Evolutionary conservation across 1,140 invertebrate genomes (phyloP), one percentile per base, ranked within the genome.

Genomic region (Penaeus chinensis): DNA sequence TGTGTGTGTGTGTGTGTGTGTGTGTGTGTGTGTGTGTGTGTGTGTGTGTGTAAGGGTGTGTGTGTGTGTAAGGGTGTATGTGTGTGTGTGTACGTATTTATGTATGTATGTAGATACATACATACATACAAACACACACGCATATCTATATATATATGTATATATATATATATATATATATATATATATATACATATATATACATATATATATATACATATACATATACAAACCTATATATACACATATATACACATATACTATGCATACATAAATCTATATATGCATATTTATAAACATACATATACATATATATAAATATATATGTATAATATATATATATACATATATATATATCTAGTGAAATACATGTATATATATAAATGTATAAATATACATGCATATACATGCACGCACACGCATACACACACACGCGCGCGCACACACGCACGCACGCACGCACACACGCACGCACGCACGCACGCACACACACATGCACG

Each of bases 331-430:
- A 74, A 74, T 74, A 74, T 74, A 74, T 74, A 74, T n/a, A n/a
- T 74, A 74, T 74, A 24, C 32, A 74, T 24, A 74, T 74, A 74
- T 74, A 74, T 74, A 74, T 74, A 74, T 74, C 32, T 74, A 74
- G 3, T 16, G 3, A 71, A 5, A 71, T n/a, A 71, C n/a, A 22
- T 16, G 24, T 71, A 71, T 71, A 71, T 71, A 71, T 24, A 71
- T 71, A 71, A 19, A 71, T 71, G 3, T 27, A 71, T 71, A 71
- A 2, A 71, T 71, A 71, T 71, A 24, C n/a, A 71, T 71, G n/a
- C n/a, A 71, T 27, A 27, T 27, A 24, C n/a, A 71, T 2, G n/a
- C n/a, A 37, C n/a, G 69, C n/a, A 37, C n/a, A 18, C n/a, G 18
- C n/a, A 22, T 27, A 27, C n/a, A 22, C 10, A 27, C 10, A 2